Evolutionary conservation across 2,888 invertebrate genomes (phyloP).

Genomic region (Eledona agricola): DNA sequence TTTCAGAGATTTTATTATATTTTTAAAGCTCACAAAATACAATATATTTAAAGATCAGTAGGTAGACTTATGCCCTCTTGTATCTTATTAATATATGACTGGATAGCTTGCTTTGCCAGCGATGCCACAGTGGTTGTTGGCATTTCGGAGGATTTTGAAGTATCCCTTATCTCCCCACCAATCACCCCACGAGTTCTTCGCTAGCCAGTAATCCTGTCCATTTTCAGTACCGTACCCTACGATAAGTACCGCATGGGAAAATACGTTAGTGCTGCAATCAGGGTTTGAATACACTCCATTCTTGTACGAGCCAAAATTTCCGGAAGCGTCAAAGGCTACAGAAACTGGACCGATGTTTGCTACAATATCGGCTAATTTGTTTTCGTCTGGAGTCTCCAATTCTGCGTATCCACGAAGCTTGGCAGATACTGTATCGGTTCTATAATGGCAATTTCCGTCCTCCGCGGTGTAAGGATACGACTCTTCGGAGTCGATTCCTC

Average conservation of each 20-base stretch:
- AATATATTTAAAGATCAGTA: no score
- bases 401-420: conserved; percentile 72
- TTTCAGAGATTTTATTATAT: no score
- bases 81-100: conserved; percentile 9
- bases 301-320: conserved; percentile 80
- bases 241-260: conserved; percentile 83
- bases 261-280: conserved; percentile 67
- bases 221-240: conserved; percentile 76
- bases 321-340: conserved; percentile 83
- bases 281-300: conserved; percentile 78
- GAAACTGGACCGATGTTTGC: conserved; percentile 85
- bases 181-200: conserved; percentile 73
- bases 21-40: no score
- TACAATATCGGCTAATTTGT: conserved; percentile 78
- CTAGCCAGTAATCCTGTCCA: conserved; percentile 71
- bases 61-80: no score
- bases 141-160: conserved; percentile 48
- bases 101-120: conserved; percentile 83
- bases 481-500: conserved; percentile 30
- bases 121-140: conserved; percentile 82
- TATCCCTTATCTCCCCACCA: conserved; percentile 53
- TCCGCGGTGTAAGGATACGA: conserved; percentile 65
- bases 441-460: conserved; percentile 39
- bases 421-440: conserved; percentile 7
- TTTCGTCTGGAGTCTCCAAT: conserved; percentile 74